Evolutionary conservation across 2,888 invertebrate species (phyloP), one percentile per base, ranked within the genome.

Genomic region (Philaethria dido): DNA sequence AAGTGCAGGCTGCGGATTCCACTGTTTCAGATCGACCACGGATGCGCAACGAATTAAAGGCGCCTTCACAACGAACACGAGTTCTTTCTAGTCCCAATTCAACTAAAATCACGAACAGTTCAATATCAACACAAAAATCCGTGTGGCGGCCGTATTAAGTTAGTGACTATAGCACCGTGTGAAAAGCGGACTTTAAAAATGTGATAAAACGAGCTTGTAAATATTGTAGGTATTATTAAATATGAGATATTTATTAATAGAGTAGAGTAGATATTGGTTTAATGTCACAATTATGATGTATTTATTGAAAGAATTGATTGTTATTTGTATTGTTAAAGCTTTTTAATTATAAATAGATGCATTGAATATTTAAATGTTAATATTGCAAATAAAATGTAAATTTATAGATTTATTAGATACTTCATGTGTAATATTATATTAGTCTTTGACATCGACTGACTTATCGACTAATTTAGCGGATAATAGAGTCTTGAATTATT

Each of bases 111-210:
- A 89, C 91, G 66, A 93, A 91, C 73, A 89, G 93, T 60, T 80
- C 91, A 70, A 93, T 94, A 81, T 86, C 93, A 33, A 88, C 93
- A 55, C 93, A 94, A 69, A 96, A 96, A 89, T 94, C 94, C 14
- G 96, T 96, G 39, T 96, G 96, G 96, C 89, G 96, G 78, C 96
- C 96, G 66, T 96, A 96, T 93, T 96, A 93, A 92, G 83, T 74
- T 82, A 81, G 77, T 74, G 74, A 73, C 63, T 66, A 72, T 70
- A 69, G 71, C 52, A 80, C 82, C 83, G 80, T 77, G 77, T 74
- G 69, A 67, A 50, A 52, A 54, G 70, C 77, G 79, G 83, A 83
- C 80, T 78, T 82, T 72, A 85, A 79, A 91, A 89, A 88, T 92
- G 92, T 92, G 92, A 92, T 92, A 92, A 86, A 84, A 81, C 82